Base-by-base conservation (phyloP, 2,113 vertebrate species). In the Microcebus tavaratra region DNA sequence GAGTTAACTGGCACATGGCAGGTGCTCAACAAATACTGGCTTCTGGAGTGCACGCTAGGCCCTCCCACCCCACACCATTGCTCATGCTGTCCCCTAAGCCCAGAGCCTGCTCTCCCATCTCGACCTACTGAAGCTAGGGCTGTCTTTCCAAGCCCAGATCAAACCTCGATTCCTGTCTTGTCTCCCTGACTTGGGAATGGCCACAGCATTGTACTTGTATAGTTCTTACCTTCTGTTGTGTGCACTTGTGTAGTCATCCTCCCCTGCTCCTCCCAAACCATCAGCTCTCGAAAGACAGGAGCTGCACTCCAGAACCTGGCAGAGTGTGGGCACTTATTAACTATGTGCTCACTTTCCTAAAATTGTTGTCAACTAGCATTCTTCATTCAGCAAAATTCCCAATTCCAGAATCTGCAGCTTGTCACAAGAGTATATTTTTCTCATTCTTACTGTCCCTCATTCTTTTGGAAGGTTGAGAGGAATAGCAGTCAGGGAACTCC, bases 341-440 rank as follows among this genome's bases (percentile, higher is more conserved):
- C 42, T 50, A 13, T 25, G 61, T 23, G 23, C 59, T 88, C 55
- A 29, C 55, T 70, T 94, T 61, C 82, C 67, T 80, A 48, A 90
- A 59, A 75, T 23, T 12, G 29, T 27, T 70, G 55, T 61, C 72
- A 67, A 53, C 48, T 39, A 55, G 70, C 55, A 48, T 76, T 92
- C 85, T 83, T 68, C n/a, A 61, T 61, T 79, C 34, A 76, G 75
- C 29, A 92, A 17, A 68, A 48, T 29, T 72, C 31, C 75, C 53
- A 31, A 53, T 95, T 96, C 83, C 45, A 72, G 84, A 92, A 14
- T 45, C 42, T 76, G 50, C 21, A 88, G 65, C 36, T 95, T 91
- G 31, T 93, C 8, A 55, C 0, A 15, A 76, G 48, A 79, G 36
- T 61, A 14, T 73, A 27, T 86, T 84, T 90, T 90, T n/a, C 70